Base-by-base conservation (phyloP, 2,888 invertebrate species). In the Diaprepes abbreviatus region DNA sequence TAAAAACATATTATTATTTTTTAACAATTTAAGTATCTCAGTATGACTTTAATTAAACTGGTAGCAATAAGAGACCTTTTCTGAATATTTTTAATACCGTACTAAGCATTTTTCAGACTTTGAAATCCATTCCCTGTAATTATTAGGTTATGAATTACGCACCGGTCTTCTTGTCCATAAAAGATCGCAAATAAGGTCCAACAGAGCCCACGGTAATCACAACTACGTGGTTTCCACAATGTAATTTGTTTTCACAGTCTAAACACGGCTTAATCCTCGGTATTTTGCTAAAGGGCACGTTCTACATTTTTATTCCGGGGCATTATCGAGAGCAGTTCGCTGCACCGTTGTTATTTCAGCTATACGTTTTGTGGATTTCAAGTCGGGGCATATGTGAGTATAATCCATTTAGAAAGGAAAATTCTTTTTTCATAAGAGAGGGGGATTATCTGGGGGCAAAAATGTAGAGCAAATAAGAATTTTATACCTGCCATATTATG, bases 161-260 rank as follows among this genome's bases (percentile, higher is more conserved):
- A 50, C 45, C 28, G 28, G 28, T 50, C 48, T 50, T 50, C 28
- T 16, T 10, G 40, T 64, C 31, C 17, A 17, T 16, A 58, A 68
- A 68, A 62, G 62, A 63, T 62, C 36, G 48, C 48, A 59, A 70
- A 65, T 70, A 65, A 65, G 35, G 45, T 69, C 58, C 28, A 28
- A 3, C n/a, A 31, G 38, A 57, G 52, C 59, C 64, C 64, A 43
- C 33, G 45, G 60, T 70, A 70, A 70, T 70, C 65, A 54, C 45
- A 52, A 48, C 64, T 70, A 70, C 65, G 59, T 65, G 65, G 65
- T 60, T 59, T 59, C 52, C 52, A 19, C 55, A 35, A 59, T 40
- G 55, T 59, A 70, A 70, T 70, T 69, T 64, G 60, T 54, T 70
- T 70, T 70, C 55, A 55, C 59, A 70, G 70, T 70, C 70, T 64